Evolutionary conservation across 2,888 invertebrate genomes (phyloP), one percentile per base, ranked within the genome.

Genomic region (Acheta domesticus): DNA sequence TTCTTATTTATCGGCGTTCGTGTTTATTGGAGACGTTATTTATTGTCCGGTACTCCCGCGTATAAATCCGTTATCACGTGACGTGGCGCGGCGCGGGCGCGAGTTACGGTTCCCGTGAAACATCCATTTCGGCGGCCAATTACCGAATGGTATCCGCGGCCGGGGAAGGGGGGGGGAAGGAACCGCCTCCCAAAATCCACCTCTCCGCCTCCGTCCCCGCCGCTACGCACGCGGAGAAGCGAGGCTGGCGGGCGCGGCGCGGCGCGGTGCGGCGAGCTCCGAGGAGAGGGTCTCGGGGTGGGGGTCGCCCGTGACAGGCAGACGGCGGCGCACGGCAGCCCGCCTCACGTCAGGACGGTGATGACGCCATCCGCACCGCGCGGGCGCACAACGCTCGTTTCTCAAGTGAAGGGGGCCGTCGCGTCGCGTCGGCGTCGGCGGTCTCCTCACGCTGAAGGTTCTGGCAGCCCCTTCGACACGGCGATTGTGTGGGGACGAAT

Each of bases 61-160:
- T 62, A 62, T 62, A 62, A 62, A 62, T 62, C 62, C 62, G 62
- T 62, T 62, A 62, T 62, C 62, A 62, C 62, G 62, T 62, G 62
- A n/a, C 62, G n/a, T n/a, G 62, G 62, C 8, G 62, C 62, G 62
- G 12, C 62, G n/a, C 14, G 62, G n/a, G 62, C n/a, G 62, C 62
- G 62, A 62, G 62, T 62, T 62, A 62, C 62, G 14, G 62, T 62
- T 62, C 14, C 62, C 16, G 62, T n/a, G 62, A 62, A 62, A 62
- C 62, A 62, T 62, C 62, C 62, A 62, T 62, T 62, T 62, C 62
- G 62, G 62, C 62, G n/a, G 62, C 62, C 62, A 62, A 62, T 62
- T 62, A 62, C 62, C 62, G 62, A 62, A 62, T n/a, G n/a, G 62
- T 12, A 62, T 19, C 62, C 62, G 16, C 62, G 62, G 62, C 62